phyloP scores from a whole-genome alignment of 2,888 invertebrate genomes.

The Copidosoma aretas region DNA sequence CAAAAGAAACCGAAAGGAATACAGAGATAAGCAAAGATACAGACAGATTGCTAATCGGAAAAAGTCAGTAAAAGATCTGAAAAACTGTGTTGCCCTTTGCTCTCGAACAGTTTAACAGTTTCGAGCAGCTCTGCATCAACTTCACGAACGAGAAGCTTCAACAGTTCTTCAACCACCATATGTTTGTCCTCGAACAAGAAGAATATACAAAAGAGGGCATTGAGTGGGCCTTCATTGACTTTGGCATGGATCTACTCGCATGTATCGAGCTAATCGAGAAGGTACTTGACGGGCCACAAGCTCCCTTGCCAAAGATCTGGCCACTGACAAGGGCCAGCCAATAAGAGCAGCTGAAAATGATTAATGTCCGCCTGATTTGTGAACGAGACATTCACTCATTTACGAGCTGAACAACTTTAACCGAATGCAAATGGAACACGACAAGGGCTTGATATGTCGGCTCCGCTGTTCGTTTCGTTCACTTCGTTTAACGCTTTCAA shows the following conservation, averaged over 20 bases:
- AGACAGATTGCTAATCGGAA: slow-evolving; percentile 27
- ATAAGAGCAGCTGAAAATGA: slow-evolving; percentile 10
- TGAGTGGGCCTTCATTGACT: slow-evolving; percentile 96
- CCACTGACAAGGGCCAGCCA: background rate
- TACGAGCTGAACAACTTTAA: slow-evolving; percentile 15
- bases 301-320: slow-evolving; percentile 22
- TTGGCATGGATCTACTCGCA: slow-evolving; percentile 95
- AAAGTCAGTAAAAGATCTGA: slow-evolving; percentile 49
- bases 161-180: slow-evolving; percentile 98
- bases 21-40: slow-evolving; percentile 30
- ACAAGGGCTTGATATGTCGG: slow-evolving; percentile 35
- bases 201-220: slow-evolving; percentile 95
- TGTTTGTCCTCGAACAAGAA: slow-evolving; percentile 98
- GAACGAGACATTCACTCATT: slow-evolving; percentile 32
- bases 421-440: slow-evolving; percentile 9
- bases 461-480: slow-evolving; percentile 28
- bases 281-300: slow-evolving; percentile 64
- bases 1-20: slow-evolving; percentile 5
- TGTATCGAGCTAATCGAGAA: slow-evolving; percentile 96
- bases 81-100: slow-evolving; percentile 48
- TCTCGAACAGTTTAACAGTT: slow-evolving; percentile 81
- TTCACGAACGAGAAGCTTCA: slow-evolving; percentile 98
- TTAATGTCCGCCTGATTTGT: slow-evolving; percentile 23
- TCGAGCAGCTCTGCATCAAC: slow-evolving; percentile 98
- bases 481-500: slow-evolving; percentile 33